Evolutionary conservation across 2,888 invertebrate species (phyloP).

Genomic region (Trachelus stipa): DNA sequence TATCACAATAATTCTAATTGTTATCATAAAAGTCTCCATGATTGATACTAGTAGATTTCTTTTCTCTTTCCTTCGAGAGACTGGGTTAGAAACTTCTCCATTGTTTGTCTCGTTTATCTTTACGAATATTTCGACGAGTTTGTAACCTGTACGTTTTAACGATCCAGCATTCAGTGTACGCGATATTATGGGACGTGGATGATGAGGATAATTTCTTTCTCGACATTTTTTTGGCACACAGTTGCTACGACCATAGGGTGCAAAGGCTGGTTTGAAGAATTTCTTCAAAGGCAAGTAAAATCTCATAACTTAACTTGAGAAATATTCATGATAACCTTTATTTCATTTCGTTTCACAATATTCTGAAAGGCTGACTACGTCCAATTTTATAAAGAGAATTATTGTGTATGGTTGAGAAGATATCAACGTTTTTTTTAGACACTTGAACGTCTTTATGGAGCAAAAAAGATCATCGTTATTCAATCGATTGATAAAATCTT

Average conservation of each 20-base stretch:
- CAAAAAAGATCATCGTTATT: not conserved
- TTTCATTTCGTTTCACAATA: not conserved
- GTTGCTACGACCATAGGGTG: not conserved
- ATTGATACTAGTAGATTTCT: conserved; percentile 16
- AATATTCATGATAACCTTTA: not conserved
- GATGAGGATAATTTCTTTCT: not conserved
- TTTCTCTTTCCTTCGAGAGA: not conserved
- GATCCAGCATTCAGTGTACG: not conserved
- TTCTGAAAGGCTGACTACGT: not conserved
- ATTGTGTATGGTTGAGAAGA: not conserved
- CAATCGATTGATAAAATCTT: not conserved
- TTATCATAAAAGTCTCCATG: conserved; percentile 29
- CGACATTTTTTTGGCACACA: not conserved
- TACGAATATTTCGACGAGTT: conserved; percentile 20
- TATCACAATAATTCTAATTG: conserved; percentile 39
- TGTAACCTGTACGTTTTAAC: conserved; percentile 5
- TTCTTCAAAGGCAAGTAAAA: not conserved
- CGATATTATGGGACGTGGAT: not conserved
- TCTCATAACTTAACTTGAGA: not conserved
- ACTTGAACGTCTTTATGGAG: not conserved
- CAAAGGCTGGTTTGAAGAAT: not conserved
- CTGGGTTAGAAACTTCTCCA: not conserved
- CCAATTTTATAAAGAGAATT: not conserved
- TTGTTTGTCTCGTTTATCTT: conserved; percentile 18
- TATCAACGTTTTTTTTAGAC: not conserved